Evolutionary conservation across 2,888 invertebrate genomes (phyloP).

Genomic region (Cerastis leucographa): DNA sequence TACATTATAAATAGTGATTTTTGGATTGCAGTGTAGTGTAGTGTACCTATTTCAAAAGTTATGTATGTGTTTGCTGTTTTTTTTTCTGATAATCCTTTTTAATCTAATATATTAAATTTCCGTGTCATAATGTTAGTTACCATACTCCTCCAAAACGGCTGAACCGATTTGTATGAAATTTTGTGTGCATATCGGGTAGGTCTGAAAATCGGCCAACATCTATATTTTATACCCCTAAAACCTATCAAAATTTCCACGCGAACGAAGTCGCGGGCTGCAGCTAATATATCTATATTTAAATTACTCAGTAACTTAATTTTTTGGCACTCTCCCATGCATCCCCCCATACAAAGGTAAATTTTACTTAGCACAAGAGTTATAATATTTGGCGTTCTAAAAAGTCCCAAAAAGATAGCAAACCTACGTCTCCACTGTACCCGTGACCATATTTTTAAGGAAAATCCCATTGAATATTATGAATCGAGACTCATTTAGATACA

Average conservation of each 20-base stretch:
- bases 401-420: conserved; percentile 3
- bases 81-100: too few relatives aligned
- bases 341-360: neutral
- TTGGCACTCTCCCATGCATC: neutral
- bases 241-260: too few relatives aligned
- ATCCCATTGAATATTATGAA: neutral
- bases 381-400: neutral
- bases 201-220: too few relatives aligned
- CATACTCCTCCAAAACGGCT: too few relatives aligned
- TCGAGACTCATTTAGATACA: neutral
- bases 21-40: conserved; percentile 60
- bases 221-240: too few relatives aligned
- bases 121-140: too few relatives aligned
- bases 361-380: neutral
- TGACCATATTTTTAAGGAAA: conserved; percentile 40
- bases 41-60: conserved; percentile 20
- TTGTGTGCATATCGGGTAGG: too few relatives aligned
- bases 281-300: neutral
- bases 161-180: too few relatives aligned
- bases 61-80: conserved; percentile 47
- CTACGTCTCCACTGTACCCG: neutral
- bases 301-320: neutral
- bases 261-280: too few relatives aligned
- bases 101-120: too few relatives aligned
- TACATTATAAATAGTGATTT: conserved; percentile 31